Percentiles rank a stretch among this genome's conserved stretches.
Conservation (phyloP, 2,888 invertebrate species). For the Apantesis nais region DNA sequence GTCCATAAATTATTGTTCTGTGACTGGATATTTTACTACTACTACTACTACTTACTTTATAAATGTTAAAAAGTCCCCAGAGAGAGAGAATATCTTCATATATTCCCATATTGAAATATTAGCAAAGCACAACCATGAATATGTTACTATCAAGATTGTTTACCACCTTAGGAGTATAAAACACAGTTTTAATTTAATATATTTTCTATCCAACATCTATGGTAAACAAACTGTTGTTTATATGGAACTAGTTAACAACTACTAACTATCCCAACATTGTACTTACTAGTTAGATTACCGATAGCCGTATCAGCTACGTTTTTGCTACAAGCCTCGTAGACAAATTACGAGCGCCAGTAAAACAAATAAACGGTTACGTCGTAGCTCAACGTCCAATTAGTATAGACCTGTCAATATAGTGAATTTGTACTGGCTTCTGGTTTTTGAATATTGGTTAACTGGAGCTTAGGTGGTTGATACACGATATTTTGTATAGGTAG, state of each 20-base stretch:
- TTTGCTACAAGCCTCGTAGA: slow-evolving; percentile 33
- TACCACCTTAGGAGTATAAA: neutral
- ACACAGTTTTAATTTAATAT: neutral
- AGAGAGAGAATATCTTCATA: too few relatives aligned
- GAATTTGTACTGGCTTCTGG: neutral
- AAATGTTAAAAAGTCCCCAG: too few relatives aligned
- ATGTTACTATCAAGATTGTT: neutral
- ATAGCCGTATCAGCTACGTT: slow-evolving; percentile 19
- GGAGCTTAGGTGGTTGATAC: slow-evolving; percentile 3
- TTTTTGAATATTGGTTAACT: neutral
- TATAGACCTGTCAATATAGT: slow-evolving; percentile 6
- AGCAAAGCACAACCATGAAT: neutral
- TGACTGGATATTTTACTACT: too few relatives aligned
- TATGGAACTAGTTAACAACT: slow-evolving; percentile 5
- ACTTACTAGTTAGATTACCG: slow-evolving; percentile 8
- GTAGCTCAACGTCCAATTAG: slow-evolving; percentile 6
- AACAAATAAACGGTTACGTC: slow-evolving; percentile 21
- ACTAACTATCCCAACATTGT: slow-evolving; percentile 7
- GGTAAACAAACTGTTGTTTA: neutral
- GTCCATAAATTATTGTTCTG: too few relatives aligned
- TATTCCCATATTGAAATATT: too few relatives aligned
- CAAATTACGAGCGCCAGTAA: slow-evolving; percentile 23
- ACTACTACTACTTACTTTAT: too few relatives aligned
- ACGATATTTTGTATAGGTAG: slow-evolving; percentile 6
- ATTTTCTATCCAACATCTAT: neutral